Evolutionary conservation across 64 coral and sea anemone genomes (phyloP), one percentile per base, ranked within the genome.

Genomic region (Pachyseris speciosa): DNA sequence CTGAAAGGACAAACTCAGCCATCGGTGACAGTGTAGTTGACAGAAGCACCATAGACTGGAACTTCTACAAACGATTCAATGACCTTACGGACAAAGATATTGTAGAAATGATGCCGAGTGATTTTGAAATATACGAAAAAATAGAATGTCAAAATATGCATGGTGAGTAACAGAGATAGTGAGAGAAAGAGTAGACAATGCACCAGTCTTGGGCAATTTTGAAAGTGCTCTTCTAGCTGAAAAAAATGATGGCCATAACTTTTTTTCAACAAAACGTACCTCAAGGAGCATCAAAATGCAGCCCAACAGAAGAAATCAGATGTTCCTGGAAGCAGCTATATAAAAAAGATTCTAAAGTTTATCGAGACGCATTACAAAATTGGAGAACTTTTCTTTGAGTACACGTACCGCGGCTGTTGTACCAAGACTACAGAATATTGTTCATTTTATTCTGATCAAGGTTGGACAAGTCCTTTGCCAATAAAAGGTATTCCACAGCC

Each of bases 1-100:
- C 94, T 13, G 88, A 91, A 88, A 53, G 88, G 28, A 95, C 87
- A 37, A 95, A 86, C 34, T 91, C 87, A 22, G 87, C 88, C 0
- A 87, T 87, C 63, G 59, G 70, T 44, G 94, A 91, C 11, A 65
- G 83, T 64, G 58, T 95, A 28, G 94, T 91, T 9, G 88, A 91
- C 59, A 83, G 88, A 17, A 76, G 51, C 13, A 95, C 83, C 16
- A 58, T 91, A 37, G 74, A 81, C 4, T 95, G 88, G 94, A 64
- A 95, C 39, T 34, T 40, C 28, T 71, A 91, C 52, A 91, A 83
- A 60, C 16, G 81, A 49, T 95, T 91, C 60, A 47, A 95, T 16
- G 83, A 75, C 9, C 26, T 91, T 61, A 64, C 80, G 4, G 72
- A 86, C 2, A 45, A 88, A 19, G 26, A 87, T 17, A 88, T 94